Evolutionary conservation across 2,888 invertebrate species (phyloP).

Genomic region (Halictus quadricinctus): DNA sequence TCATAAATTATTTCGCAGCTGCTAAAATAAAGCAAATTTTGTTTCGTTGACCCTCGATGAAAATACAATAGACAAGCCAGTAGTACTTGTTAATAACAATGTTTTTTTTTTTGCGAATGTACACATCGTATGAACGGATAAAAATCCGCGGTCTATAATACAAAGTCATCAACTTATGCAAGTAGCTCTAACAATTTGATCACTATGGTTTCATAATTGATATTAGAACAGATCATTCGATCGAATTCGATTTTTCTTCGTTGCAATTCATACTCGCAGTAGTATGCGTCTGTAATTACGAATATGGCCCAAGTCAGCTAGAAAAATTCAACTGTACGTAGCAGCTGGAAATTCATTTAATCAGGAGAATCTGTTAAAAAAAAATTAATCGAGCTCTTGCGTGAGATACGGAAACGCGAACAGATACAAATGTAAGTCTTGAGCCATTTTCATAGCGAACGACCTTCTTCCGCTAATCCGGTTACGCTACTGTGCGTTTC

Average conservation of each 20-base stretch:
- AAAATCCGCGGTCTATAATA: neutral
- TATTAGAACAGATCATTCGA: neutral
- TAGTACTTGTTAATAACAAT: neutral
- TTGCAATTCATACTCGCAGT: neutral
- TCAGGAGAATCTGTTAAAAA: neutral
- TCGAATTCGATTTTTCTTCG: neutral
- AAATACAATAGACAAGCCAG: too few species aligned
- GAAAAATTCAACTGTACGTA: neutral
- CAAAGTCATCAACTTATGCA: neutral
- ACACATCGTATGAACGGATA: neutral
- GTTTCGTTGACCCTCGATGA: too few species aligned
- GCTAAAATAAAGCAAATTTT: too few species aligned
- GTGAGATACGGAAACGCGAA: neutral
- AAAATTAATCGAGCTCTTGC: neutral
- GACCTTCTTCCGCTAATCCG: conserved; percentile 1
- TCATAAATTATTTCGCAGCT: too few species aligned
- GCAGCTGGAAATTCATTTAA: neutral
- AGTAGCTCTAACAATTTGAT: neutral
- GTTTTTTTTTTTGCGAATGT: neutral
- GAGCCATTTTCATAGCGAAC: neutral
- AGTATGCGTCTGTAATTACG: neutral
- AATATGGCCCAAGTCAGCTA: neutral
- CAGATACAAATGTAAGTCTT: neutral
- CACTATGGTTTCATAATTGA: neutral
- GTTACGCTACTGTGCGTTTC: conserved; percentile 30